Evolutionary conservation across 2,113 vertebrate species (phyloP).

Genomic region (Catharus bicknelli): DNA sequence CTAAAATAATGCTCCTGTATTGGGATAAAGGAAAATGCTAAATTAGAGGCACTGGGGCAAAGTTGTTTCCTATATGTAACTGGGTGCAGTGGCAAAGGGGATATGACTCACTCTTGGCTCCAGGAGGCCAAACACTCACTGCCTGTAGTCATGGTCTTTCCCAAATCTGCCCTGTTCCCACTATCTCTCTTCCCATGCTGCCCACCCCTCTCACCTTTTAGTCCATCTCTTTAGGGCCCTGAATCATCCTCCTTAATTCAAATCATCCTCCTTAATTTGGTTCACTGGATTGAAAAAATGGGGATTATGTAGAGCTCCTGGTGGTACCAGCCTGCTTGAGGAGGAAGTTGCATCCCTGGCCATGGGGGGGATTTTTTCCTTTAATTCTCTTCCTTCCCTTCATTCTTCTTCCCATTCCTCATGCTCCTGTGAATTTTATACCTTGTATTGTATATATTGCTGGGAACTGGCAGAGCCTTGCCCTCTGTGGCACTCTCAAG

Average conservation of each 20-base stretch:
- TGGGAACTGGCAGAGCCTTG: not conserved
- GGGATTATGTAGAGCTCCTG: not conserved
- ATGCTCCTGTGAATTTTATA: not conserved
- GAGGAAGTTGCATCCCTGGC: fast-evolving
- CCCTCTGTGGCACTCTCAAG: not conserved
- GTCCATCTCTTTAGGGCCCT: not conserved
- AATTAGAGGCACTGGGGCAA: not conserved
- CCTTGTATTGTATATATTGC: not conserved
- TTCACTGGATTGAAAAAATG: fast-evolving
- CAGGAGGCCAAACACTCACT: not conserved
- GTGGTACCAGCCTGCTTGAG: not conserved
- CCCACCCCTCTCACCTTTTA: not conserved
- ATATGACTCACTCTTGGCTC: not conserved
- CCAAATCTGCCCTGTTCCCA: not conserved
- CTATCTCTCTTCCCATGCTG: not conserved
- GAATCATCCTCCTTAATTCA: fast-evolving
- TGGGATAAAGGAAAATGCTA: not conserved
- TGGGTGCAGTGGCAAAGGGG: not conserved
- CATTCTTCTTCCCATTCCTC: not conserved
- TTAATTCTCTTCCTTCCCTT: not conserved
- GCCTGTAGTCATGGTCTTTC: not conserved
- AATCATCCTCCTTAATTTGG: fast-evolving
- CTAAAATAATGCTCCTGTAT: not conserved
- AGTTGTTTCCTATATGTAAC: not conserved
- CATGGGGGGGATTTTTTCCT: not conserved